Evolutionary conservation across 2,113 vertebrate genomes (phyloP).

Genomic region (Piaya cayana): DNA sequence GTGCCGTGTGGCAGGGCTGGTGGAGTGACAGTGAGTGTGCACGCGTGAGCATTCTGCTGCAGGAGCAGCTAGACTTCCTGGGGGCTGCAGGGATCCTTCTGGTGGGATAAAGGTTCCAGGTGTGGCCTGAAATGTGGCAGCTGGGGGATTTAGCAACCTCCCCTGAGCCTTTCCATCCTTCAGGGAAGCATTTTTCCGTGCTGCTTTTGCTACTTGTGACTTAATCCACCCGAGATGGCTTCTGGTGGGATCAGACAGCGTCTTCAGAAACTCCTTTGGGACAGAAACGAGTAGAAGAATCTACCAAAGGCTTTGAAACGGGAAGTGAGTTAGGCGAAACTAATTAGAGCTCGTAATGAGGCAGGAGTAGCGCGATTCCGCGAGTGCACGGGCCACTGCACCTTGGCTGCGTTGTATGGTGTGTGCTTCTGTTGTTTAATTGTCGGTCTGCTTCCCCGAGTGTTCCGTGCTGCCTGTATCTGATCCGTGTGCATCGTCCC

Average conservation of each 20-base stretch:
- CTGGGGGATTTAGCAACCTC: neutral
- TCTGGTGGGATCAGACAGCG: neutral
- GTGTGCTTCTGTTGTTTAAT: neutral
- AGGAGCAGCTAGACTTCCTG: neutral
- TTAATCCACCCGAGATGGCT: neutral
- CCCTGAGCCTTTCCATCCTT: neutral
- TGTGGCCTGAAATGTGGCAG: neutral
- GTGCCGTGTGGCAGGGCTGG: neutral
- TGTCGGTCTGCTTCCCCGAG: neutral
- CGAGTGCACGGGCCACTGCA: neutral
- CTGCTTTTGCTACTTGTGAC: neutral
- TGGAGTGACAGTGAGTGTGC: neutral
- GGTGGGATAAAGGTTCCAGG: neutral
- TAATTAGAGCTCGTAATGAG: neutral
- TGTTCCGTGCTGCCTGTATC: neutral
- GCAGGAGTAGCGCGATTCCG: neutral
- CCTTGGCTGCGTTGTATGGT: fast-evolving
- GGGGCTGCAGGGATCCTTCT: neutral
- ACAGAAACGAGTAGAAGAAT: neutral
- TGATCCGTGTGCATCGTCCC: neutral
- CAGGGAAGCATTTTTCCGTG: neutral
- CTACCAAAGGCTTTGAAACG: neutral
- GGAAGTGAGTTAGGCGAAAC: neutral
- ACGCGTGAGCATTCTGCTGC: neutral
- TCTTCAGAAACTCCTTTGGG: neutral